phyloP scores from a whole-genome alignment of 2,888 invertebrate species.

The Geophilus truncorum region DNA sequence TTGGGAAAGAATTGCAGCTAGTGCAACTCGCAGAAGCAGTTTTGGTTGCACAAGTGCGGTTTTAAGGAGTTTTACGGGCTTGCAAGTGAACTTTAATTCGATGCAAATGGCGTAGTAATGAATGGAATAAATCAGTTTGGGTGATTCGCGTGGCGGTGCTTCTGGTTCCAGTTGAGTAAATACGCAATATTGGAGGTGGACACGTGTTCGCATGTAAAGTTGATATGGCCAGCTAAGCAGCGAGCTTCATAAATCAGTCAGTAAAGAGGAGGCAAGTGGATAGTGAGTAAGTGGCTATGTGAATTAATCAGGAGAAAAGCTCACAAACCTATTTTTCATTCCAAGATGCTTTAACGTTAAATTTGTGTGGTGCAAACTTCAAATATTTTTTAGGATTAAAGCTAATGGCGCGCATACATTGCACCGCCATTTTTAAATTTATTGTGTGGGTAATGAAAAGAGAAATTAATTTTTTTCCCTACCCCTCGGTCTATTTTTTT shows the following conservation, averaged over 20 bases:
- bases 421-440: too few relatives aligned
- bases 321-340: not conserved
- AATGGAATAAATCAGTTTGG: slow-evolving; percentile 1
- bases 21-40: too few relatives aligned
- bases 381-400: too few relatives aligned
- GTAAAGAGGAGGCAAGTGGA: not conserved
- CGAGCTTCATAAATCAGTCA: not conserved
- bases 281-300: not conserved
- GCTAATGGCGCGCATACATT: too few relatives aligned
- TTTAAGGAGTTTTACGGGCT: too few relatives aligned
- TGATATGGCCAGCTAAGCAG: not conserved
- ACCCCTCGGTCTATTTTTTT: too few relatives aligned
- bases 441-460: too few relatives aligned
- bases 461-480: too few relatives aligned
- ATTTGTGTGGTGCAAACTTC: too few relatives aligned
- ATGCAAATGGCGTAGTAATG: not conserved
- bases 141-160: not conserved
- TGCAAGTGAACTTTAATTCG: not conserved
- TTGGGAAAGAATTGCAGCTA: too few relatives aligned
- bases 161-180: not conserved
- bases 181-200: not conserved
- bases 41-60: too few relatives aligned
- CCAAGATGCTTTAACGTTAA: not conserved
- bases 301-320: not conserved
- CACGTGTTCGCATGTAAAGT: not conserved